Base-by-base conservation (phyloP, 2,113 vertebrate species). In the Onychostruthus taczanowskii region DNA sequence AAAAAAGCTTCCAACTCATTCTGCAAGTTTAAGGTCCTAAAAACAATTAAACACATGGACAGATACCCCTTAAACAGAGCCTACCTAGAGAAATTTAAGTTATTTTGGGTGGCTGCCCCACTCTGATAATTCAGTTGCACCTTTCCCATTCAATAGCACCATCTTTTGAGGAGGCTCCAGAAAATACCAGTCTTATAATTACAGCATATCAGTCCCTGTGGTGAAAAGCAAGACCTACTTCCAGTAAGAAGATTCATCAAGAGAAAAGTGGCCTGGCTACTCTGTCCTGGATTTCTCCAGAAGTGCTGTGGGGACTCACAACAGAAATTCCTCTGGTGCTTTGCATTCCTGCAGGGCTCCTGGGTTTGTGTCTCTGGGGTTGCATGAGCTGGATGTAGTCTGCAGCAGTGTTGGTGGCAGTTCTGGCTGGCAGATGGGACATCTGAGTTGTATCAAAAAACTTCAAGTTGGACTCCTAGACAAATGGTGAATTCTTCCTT, bases 81-180 rank as follows among this genome's bases (percentile, higher is more conserved):
- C 19, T 49, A 24, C 19, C 7, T 28, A 24, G 10, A 75, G 41
- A 82, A 79, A 74, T 24, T 1, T 1, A 50, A 3, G 0, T 17
- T 56, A 70, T 70, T 35, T 11, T 1, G 4, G 11, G 26, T 15
- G 16, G 7, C 33, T 90, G 47, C 6, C 26, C 30, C 0, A 0
- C 11, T 64, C 41, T 6, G 3, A 50, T 49, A 72, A 24, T 77
- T 80, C 50, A 30, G 41, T 24, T 37, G 21, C 81, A 69, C 27
- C 1, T 6, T 88, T 90, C 17, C 63, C 28, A 22, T 26, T 62
- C 28, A 16, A 18, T 13, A 85, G 43, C 9, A 44, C 8, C 49
- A 62, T 21, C 28, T 62, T 64, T 41, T 14, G 63, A 84, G 49
- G 50, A 44, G 49, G 41, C 12, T 91, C 59, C 47, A 63, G 59